These are phyloP conservation scores for Catharus fuscescens DNA, from an alignment of 2,113 vertebrate genomes.

Conservation along the genomic window DNA sequence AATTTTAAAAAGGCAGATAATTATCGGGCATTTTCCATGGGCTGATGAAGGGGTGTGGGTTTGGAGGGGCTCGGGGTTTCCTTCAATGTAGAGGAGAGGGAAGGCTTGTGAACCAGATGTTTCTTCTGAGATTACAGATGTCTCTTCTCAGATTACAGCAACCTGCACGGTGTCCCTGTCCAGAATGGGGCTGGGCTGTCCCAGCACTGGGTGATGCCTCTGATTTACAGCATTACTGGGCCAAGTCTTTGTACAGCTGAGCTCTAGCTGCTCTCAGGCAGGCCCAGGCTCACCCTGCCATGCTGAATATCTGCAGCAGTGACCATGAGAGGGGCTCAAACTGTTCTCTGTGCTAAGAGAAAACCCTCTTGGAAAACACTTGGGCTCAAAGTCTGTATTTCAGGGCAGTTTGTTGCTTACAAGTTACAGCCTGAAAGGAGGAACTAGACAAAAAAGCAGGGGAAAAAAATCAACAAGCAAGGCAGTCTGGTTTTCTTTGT, in stretches of 20 bases:
- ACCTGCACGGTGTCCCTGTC: neutral
- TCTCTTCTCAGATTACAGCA: conserved; percentile 36
- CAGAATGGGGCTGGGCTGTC: neutral
- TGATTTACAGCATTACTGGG: neutral
- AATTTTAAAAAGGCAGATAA: neutral
- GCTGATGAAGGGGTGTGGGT: neutral
- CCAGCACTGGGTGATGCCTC: neutral
- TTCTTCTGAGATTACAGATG: conserved; percentile 40
- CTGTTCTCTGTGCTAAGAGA: neutral
- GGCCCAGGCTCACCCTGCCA: neutral
- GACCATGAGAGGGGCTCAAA: neutral
- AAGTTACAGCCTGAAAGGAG: neutral
- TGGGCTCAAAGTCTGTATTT: neutral
- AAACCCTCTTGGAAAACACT: neutral
- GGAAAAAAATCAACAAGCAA: neutral
- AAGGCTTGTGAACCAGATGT: conserved; percentile 22
- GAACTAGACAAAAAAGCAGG: neutral
- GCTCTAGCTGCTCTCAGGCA: neutral
- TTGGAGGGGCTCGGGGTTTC: neutral
- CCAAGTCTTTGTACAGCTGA: neutral
- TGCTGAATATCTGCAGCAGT: neutral
- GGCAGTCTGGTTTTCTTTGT: neutral
- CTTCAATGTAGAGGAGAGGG: neutral
- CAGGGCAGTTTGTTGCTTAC: neutral
- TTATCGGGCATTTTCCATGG: neutral